Base-by-base conservation (phyloP, 1,140 invertebrate species). In the Subanguina moxae region DNA sequence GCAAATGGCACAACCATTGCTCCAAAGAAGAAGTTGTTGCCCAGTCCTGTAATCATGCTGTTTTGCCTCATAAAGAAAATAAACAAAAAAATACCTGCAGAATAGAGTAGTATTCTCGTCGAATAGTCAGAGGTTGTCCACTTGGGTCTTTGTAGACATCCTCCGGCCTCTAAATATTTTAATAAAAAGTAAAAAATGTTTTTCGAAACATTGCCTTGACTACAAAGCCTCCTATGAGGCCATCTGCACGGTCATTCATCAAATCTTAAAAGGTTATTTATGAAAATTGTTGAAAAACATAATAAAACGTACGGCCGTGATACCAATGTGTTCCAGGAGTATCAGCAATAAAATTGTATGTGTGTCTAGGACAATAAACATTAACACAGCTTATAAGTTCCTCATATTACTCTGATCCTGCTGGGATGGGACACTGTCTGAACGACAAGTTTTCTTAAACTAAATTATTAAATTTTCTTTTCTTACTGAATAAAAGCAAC, bases 251-350 rank as follows among this genome's bases (percentile, higher is more conserved):
- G 58, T 80, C 78, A n/a, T 76, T 78, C 64, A 71, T 76, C 66
- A 80, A 63, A 73, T 76, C 75, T 1, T n/a, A n/a, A n/a, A 11
- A 19, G 19, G 32, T 21, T 30, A 17, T 62, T 15, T 0, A 15
- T 62, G 0, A 1, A 62, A 21, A 23, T 13, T 66, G 19, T 13
- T 48, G 13, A 9, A 1, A 57, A 23, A 19, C 13, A 38, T 38
- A 38, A 38, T 38, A 38, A 38, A 52, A 21, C 28, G 30, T 59
- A 43, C 70, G 69, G 38, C 76, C 76, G 43, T 78, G 77, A 65
- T 78, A 78, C 77, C 78, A 80, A 57, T 78, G 76, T 21, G 80
- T 80, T 9, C 78, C 78, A n/a, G 76, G 73, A 9, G 78, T 82
- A 64, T 80, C 78, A 25, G 78, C 78, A 67, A 82, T 78, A 64